A percentile compares a stretch with the other conserved stretches of the same genome.
These are phyloP conservation scores for Balaeniceps rex DNA, from an alignment of 2,113 vertebrate genomes.

Conservation along the genomic window DNA sequence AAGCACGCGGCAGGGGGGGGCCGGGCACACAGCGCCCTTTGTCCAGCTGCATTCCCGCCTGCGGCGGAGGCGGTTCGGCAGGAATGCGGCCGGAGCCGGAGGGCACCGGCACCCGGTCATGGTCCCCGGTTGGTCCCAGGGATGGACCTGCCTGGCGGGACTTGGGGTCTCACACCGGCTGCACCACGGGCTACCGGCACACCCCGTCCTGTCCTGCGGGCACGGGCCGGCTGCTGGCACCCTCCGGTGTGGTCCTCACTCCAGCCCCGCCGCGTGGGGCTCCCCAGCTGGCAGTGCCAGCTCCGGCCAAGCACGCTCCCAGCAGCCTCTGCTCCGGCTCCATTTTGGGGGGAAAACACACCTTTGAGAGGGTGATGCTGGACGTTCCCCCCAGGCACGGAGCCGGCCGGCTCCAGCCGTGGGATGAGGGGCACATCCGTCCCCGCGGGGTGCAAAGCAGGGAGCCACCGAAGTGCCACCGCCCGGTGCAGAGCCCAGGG, in stretches of 20 bases:
- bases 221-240: fast-evolving
- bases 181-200: fast-evolving
- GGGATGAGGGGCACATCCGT: not conserved
- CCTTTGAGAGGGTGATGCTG: not conserved
- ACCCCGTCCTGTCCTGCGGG: not conserved
- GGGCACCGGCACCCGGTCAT: not conserved
- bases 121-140: too few relatives aligned
- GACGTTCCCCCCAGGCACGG: fast-evolving
- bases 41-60: not conserved
- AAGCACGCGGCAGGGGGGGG: not conserved
- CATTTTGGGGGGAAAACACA: not conserved
- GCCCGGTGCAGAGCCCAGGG: too few relatives aligned
- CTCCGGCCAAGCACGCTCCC: fast-evolving
- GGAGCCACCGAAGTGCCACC: too few relatives aligned
- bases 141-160: not conserved
- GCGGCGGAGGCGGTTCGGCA: not conserved
- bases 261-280: fast-evolving
- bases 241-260: fast-evolving
- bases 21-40: not conserved
- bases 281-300: not conserved
- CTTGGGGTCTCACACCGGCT: fast-evolving
- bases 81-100: not conserved
- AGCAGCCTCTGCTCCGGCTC: not conserved
- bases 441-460: fast-evolving
- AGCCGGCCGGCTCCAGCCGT: not conserved